Percentiles rank a stretch among this genome's conserved stretches.
Evolutionary conservation across 2,113 vertebrate genomes (phyloP).

Genomic region (Centropus unirufus): DNA sequence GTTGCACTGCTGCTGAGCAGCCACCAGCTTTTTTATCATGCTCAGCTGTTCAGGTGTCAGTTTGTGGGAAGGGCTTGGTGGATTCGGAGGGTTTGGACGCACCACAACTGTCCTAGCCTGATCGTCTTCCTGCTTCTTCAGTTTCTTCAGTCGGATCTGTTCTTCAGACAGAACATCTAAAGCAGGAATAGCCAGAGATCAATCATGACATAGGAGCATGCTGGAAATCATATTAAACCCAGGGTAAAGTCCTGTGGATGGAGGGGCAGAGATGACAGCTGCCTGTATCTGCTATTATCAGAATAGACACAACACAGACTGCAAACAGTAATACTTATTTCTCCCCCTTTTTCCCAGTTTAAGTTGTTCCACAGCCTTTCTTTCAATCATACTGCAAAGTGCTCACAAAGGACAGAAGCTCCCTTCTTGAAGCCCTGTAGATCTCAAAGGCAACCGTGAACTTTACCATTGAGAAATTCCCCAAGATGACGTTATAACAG

Average conservation of each 20-base stretch:
- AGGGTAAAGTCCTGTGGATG: neutral
- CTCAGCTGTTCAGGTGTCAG: slow-evolving; percentile 90
- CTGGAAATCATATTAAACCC: neutral
- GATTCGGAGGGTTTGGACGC: slow-evolving; percentile 65
- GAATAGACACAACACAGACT: neutral
- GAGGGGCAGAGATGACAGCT: neutral
- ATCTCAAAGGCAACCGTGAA: neutral
- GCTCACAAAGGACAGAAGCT: neutral
- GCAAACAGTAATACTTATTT: neutral
- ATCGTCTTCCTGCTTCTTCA: slow-evolving; percentile 93
- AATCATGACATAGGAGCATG: neutral
- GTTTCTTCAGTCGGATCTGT: slow-evolving; percentile 92
- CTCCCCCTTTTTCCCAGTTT: neutral
- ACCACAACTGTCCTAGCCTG: slow-evolving; percentile 80
- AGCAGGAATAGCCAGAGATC: neutral
- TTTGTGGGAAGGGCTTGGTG: slow-evolving; percentile 70
- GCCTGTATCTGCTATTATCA: neutral
- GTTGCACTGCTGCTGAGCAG: slow-evolving; percentile 96
- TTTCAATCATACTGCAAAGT: neutral
- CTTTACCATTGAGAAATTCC: neutral
- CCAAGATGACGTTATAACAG: neutral
- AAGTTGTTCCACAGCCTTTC: neutral
- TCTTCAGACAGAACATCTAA: slow-evolving; percentile 95
- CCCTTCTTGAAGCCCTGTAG: neutral
- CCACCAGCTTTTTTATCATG: slow-evolving; percentile 96